phyloP scores from a whole-genome alignment of 2,113 vertebrate species.

The Alaudala cheleensis region DNA sequence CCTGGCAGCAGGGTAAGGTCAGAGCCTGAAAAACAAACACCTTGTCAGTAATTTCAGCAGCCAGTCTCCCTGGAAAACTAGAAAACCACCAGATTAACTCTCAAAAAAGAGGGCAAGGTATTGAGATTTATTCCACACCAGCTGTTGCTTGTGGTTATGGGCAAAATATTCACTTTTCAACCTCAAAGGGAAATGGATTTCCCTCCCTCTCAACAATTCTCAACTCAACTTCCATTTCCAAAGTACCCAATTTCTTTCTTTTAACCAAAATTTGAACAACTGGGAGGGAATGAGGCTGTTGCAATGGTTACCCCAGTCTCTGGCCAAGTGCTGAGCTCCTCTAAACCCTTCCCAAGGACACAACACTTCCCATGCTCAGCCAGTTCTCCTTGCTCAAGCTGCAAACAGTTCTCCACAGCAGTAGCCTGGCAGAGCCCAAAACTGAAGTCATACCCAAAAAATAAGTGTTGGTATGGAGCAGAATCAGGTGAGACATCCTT shows the following conservation, averaged over 20 bases:
- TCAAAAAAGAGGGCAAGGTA: background rate
- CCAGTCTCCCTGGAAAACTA: background rate
- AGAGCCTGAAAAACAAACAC: constrained; percentile 71
- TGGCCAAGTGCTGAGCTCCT: background rate
- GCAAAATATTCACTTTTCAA: background rate
- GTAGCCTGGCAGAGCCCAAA: background rate
- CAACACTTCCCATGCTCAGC: background rate
- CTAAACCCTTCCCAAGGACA: background rate
- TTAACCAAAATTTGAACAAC: background rate
- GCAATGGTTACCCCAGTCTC: background rate
- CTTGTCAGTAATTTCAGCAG: background rate
- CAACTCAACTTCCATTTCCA: background rate
- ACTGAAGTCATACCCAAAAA: background rate
- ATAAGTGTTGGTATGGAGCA: background rate
- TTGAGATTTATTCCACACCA: background rate
- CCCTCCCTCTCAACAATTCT: background rate
- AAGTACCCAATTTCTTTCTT: background rate
- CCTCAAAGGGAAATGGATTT: background rate
- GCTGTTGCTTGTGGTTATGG: background rate
- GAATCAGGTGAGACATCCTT: background rate
- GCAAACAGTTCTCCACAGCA: background rate
- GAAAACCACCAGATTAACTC: background rate
- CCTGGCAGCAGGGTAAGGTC: constrained; percentile 77
- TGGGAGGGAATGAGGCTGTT: background rate
- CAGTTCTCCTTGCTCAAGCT: background rate